phyloP scores from a whole-genome alignment of 2,113 vertebrate species.

The Stigmatopora nigra region DNA sequence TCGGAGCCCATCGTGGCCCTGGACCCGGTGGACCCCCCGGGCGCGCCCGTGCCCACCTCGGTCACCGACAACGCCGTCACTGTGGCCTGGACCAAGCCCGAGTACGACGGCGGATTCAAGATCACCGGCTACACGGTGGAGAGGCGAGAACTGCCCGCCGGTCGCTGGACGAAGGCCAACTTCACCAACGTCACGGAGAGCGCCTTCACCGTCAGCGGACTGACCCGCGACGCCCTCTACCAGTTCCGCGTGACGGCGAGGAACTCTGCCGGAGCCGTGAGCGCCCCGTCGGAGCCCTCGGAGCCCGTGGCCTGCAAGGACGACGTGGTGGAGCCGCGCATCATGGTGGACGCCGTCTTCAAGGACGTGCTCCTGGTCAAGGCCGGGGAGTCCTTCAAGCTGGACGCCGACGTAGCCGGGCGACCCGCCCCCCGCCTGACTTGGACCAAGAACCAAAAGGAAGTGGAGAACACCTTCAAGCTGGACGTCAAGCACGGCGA shows the following conservation, averaged over 20 bases:
- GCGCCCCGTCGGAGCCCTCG: conserved; percentile 87
- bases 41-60: conserved; percentile 82
- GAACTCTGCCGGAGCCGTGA: conserved; percentile 89
- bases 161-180: conserved; percentile 94
- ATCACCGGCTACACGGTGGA: conserved; percentile 95
- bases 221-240: conserved; percentile 88
- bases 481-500: conserved; percentile 85
- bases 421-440: conserved; percentile 86
- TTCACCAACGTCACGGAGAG: conserved; percentile 96
- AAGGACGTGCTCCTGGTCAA: conserved; percentile 85
- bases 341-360: conserved; percentile 90
- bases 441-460: conserved; percentile 94
- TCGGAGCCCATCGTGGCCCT: conserved; percentile 87
- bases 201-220: conserved; percentile 89
- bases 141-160: conserved; percentile 87
- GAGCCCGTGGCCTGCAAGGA: conserved; percentile 91
- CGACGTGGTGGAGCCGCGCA: conserved; percentile 88
- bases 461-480: conserved; percentile 86
- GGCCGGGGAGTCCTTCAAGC: conserved; percentile 88
- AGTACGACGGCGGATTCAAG: conserved; percentile 97
- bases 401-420: conserved; percentile 91
- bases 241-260: conserved; percentile 92
- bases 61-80: conserved; percentile 87
- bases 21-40: conserved; percentile 93
- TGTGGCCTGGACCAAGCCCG: conserved; percentile 91